These are phyloP conservation scores for Brachypteracias leptosomus DNA, from an alignment of 2,113 vertebrate genomes.

Conservation along the genomic window DNA sequence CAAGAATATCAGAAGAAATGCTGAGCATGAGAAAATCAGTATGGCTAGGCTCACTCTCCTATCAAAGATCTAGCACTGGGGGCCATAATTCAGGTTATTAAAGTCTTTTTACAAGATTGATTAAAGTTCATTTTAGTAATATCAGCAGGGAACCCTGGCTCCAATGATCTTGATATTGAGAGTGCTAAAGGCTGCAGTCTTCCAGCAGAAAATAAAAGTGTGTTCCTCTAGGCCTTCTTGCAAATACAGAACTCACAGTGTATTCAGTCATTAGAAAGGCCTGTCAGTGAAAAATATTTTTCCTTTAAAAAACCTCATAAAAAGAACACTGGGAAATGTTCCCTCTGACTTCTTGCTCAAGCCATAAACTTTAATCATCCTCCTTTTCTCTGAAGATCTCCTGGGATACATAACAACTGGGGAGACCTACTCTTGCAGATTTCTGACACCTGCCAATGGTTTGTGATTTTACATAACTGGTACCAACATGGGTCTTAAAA, in stretches of 20 bases:
- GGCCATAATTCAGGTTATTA: not conserved
- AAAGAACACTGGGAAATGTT: not conserved
- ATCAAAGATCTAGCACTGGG: not conserved
- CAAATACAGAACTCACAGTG: not conserved
- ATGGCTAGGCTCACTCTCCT: not conserved
- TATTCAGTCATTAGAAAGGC: not conserved
- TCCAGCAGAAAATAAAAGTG: not conserved
- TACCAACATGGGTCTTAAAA: not conserved
- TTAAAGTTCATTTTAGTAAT: slow-evolving; percentile 22
- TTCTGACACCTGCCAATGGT: not conserved
- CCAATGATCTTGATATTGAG: not conserved
- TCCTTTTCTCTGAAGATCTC: not conserved
- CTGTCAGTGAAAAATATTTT: not conserved
- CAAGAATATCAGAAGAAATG: not conserved
- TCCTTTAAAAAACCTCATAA: not conserved
- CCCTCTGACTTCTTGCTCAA: not conserved
- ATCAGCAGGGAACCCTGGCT: not conserved
- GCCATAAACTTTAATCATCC: not conserved
- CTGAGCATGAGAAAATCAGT: not conserved
- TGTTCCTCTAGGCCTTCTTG: not conserved
- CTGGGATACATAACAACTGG: not conserved
- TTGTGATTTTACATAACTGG: not conserved
- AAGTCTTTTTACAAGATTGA: not conserved
- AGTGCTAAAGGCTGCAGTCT: not conserved
- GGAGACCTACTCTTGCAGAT: not conserved